A percentile compares a stretch with the other conserved stretches of the same genome.
Conservation (phyloP, 2,888 invertebrate species). For the Lithodes maja region DNA sequence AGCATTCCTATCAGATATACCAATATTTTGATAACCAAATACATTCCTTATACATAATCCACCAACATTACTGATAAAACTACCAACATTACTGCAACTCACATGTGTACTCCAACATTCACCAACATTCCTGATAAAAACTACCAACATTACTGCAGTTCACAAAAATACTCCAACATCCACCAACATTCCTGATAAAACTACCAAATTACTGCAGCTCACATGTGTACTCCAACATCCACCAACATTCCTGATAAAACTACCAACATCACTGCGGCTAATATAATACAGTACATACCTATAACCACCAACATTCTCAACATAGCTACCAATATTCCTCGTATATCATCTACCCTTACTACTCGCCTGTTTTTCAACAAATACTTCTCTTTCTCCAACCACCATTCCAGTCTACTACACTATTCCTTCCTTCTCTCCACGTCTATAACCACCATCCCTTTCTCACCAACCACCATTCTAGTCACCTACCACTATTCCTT, state of each 20-base stretch:
- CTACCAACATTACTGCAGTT: too few relatives aligned
- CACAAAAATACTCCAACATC: neutral
- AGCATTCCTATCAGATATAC: too few relatives aligned
- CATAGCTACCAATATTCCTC: neutral
- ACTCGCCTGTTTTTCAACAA: neutral
- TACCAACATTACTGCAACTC: too few relatives aligned
- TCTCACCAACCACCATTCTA: neutral
- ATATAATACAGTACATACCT: neutral
- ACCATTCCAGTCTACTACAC: neutral
- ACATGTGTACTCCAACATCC: neutral
- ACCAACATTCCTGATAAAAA: neutral
- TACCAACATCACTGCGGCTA: too few relatives aligned
- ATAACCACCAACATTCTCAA: neutral
- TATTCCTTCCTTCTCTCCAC: neutral
- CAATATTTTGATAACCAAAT: too few relatives aligned
- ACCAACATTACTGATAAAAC: neutral
- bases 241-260: neutral
- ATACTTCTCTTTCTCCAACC: neutral
- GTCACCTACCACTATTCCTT: neutral
- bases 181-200: neutral
- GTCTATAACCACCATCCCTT: neutral
- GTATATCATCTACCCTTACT: neutral
- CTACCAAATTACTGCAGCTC: too few relatives aligned
- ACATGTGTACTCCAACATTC: neutral
- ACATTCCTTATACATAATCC: neutral